Evolutionary conservation across 2,797 vertebrate species (phyloP).

Genomic region (Allobates femoralis): DNA sequence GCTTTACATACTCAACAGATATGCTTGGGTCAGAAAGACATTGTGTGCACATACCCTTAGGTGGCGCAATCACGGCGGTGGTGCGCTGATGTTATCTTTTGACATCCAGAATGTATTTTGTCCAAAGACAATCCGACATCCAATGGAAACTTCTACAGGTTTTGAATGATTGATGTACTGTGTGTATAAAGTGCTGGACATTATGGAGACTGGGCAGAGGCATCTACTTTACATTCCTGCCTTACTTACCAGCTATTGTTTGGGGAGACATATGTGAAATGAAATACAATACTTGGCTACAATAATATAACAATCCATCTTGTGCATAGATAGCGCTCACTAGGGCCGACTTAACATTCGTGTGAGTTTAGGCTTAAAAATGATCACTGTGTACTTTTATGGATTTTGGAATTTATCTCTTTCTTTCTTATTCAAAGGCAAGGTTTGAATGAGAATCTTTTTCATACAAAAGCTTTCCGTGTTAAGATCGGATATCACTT

Average conservation of each 20-base stretch:
- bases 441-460: too few relatives aligned
- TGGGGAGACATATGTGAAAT: slow-evolving; percentile 12
- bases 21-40: too few relatives aligned
- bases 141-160: slow-evolving; percentile 19
- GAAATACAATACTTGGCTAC: slow-evolving; percentile 22
- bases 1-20: too few relatives aligned
- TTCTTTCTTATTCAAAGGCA: too few relatives aligned
- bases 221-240: slow-evolving; percentile 28
- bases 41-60: too few relatives aligned
- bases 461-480: too few relatives aligned
- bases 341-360: not conserved
- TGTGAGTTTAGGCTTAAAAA: too few relatives aligned
- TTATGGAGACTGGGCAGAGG: slow-evolving; percentile 30
- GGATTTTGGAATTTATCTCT: too few relatives aligned
- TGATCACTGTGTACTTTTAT: too few relatives aligned
- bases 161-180: slow-evolving; percentile 26
- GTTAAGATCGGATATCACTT: too few relatives aligned
- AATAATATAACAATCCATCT: not conserved
- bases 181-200: slow-evolving; percentile 10
- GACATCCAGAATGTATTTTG: not conserved
- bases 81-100: too few relatives aligned
- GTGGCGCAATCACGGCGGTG: too few relatives aligned
- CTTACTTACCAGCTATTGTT: slow-evolving; percentile 15
- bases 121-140: not conserved
- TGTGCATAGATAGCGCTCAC: not conserved